Evolutionary conservation across 2,888 invertebrate species (phyloP), one percentile per base, ranked within the genome.

Genomic region (Adela reaumurella): DNA sequence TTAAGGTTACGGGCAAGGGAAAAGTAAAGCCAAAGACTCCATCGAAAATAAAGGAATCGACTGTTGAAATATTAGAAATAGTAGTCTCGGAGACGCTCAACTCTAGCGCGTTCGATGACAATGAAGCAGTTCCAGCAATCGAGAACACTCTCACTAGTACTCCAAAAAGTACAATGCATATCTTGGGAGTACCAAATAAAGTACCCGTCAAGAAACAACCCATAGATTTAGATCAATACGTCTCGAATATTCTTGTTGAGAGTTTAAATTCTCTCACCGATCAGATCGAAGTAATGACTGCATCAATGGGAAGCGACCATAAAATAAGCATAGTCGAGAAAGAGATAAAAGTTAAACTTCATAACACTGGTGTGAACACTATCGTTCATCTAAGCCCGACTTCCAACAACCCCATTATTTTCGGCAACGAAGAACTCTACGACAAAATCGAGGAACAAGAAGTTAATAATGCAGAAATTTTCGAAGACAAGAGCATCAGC

Each of bases 231-330:
- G 81, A 81, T 57, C 70, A 74, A 54, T 81, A 79, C 55, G 81
- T 81, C 16, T 80, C 81, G 2, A 73, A 73, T 55, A 73, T 81
- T 56, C 59, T 81, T 35, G 76, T 81, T 6, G 80, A 81, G 56
- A 81, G 81, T 54, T 63, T 81, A 11, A 71, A 78, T 57, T 76
- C 80, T 2, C 60, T 81, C 53, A 68, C 73, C 6, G 79, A 77
- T 56, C 76, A 74, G 54, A 60, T 80, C 8, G 77, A 80, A 53
- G 66, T 61, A 41, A 73, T 74, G 68, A 74, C 66, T 51, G 72
- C 70, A 4, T 65, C 71, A 2, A 68, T 70, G 43, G 70, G 68
- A 2, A 62, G 60, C 46, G 71, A 70, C 49, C 62, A 70, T 18
- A 70, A 67, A 56, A 64, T 79, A 28, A 74, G 67, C 56, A 70